Base-by-base conservation (phyloP, 2,888 invertebrate species). In the Monochamus alternatus region DNA sequence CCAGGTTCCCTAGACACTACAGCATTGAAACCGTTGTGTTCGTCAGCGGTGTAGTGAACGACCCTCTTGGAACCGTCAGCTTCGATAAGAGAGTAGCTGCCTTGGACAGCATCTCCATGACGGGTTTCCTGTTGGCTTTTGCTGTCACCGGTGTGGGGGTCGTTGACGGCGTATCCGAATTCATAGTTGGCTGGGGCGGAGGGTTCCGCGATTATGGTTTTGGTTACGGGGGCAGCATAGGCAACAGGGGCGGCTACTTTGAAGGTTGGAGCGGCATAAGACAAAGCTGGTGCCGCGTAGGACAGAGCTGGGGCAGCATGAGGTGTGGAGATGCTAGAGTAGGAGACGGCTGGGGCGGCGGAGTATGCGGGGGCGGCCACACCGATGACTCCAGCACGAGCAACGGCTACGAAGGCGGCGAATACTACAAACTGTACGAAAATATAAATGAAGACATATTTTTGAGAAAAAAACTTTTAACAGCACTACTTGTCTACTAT, bases 91-190 rank as follows among this genome's bases (percentile, higher is more conserved):
- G 90, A 89, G 80, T 91, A 91, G 78, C 87, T 69, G 60, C 91
- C 90, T 69, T 88, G 87, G 62, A 89, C 84, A 80, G 89, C 89
- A 81, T 90, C 90, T 5, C 90, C 90, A 62, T 89, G 88, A 75
- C 92, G 91, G 79, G 91, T 91, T 89, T 93, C 92, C 81, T 92
- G 91, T 87, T 93, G 92, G 10, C 87, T 88, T 87, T 91, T 91
- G 86, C 90, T 89, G 88, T 91, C 91, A 90, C 78, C 90, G 63
- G 90, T 90, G 74, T 81, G 80, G 63, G 81, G 80, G 72, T 81
- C 81, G 77, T 70, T 82, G 68, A 81, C 81, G 63, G 79, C 60
- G 73, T 82, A 82, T 68, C 80, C 82, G 76, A 78, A 82, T 63
- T 82, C 79, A 73, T 82, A 82, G 65, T 82, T 69, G 5, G 60